Conservation (phyloP, 1,140 invertebrate species). For the Campoletis sonorensis region DNA sequence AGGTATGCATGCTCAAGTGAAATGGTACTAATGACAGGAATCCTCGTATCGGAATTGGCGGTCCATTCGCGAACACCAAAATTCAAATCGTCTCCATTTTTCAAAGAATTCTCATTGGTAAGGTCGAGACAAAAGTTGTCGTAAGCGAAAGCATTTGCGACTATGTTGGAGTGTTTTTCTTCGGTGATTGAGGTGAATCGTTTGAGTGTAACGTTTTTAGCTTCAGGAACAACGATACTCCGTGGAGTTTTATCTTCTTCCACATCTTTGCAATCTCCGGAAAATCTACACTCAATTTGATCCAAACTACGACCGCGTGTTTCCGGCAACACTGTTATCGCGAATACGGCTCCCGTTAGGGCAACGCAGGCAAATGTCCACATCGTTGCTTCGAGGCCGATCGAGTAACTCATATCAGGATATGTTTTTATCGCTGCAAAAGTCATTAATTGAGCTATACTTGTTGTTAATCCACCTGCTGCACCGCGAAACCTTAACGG, state of each 20-base stretch:
- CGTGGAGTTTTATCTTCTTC: slow-evolving; percentile 58
- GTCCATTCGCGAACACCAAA: slow-evolving; percentile 28
- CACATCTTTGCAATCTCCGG: slow-evolving; percentile 47
- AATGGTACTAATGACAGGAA: slow-evolving; percentile 44
- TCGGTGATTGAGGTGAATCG: slow-evolving; percentile 63
- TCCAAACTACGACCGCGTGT: slow-evolving; percentile 87
- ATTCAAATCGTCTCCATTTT: slow-evolving; percentile 31
- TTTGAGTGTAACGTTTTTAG: slow-evolving; percentile 63
- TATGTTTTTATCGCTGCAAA: slow-evolving; percentile 85
- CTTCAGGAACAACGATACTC: slow-evolving; percentile 22
- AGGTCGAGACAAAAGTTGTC: slow-evolving; percentile 67
- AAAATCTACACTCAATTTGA: slow-evolving; percentile 84
- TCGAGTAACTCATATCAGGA: slow-evolving; percentile 77
- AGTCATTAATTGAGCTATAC: slow-evolving; percentile 83
- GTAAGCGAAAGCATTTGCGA: slow-evolving; percentile 60
- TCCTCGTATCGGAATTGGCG: neutral
- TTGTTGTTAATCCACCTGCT: slow-evolving; percentile 83
- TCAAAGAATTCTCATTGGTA: slow-evolving; percentile 51
- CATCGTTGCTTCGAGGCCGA: slow-evolving; percentile 84
- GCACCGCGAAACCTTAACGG: slow-evolving; percentile 82
- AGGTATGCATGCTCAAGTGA: slow-evolving; percentile 53
- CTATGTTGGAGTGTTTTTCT: slow-evolving; percentile 58
- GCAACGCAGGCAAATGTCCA: slow-evolving; percentile 86
- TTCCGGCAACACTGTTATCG: slow-evolving; percentile 85
- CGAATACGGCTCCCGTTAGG: slow-evolving; percentile 81